Evolutionary conservation across 2,888 invertebrate species (phyloP), one percentile per base, ranked within the genome.

Genomic region (Vannuccia rotundouncinata): DNA sequence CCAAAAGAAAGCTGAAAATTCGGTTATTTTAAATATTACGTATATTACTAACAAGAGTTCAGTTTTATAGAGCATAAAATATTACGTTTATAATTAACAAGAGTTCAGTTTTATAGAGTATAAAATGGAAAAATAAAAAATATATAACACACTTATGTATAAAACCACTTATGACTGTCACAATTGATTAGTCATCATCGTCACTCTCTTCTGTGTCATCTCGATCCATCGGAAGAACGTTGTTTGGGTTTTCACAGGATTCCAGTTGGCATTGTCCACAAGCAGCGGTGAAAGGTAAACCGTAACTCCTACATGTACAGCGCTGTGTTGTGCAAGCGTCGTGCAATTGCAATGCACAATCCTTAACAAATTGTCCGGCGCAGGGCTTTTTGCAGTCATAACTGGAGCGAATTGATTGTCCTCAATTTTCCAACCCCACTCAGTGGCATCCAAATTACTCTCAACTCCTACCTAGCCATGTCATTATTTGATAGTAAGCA

Each of bases 261-360:
- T 75, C 75, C 5, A 78, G 29, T 78, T 79, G 79, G 74, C 79
- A 79, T 22, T 29, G 75, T 77, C 79, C 79, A 78, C 79, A 79
- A 2, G 45, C 79, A 78, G 77, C 27, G 17, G 79, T 79, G 45
- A 77, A 79, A 1, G 77, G 75, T 13, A 79, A 30, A 1, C 79
- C 79, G 31, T 79, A 79, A 1, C 75, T 29, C n/a, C 78, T 66
- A 77, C 79, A 79, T 74, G 79, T 77, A 31, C 79, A 79, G 74
- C 79, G 74, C 22, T 29, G 79, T n/a, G 79, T 73, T 2, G 22
- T 79, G 27, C 79, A 79, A 5, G 22, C 75, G 79, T 79, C 22
- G 79, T 77, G 77, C 79, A 79, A 74, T 79, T 79, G 75, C 79
- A 79, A 28, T 79, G 79, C n/a, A 79, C 31, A 1, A 79, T 31